phyloP scores from a whole-genome alignment of 2,113 vertebrate species.

The Ceyx margarethae region DNA sequence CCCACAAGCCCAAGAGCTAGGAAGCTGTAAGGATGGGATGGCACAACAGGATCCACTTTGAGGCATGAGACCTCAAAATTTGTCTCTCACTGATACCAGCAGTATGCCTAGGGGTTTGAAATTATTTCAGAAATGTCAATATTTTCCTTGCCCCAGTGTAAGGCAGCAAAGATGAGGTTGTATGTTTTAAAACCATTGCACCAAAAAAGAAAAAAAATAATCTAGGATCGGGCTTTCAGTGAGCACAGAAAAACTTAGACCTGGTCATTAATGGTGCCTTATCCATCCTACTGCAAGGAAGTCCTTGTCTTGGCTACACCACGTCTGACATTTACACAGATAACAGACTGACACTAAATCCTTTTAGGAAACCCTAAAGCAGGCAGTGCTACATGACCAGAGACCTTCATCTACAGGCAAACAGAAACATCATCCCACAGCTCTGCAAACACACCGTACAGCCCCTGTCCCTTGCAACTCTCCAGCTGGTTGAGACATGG shows the following conservation, averaged over 20 bases:
- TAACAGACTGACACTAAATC: not conserved
- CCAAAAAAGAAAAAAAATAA: not conserved
- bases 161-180: not conserved
- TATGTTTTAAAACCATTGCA: not conserved
- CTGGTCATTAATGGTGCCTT: not conserved
- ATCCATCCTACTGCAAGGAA: not conserved
- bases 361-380: not conserved
- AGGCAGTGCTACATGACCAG: not conserved
- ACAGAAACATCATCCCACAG: not conserved
- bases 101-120: not conserved
- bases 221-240: not conserved
- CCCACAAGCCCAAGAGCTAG: not conserved
- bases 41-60: not conserved
- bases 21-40: not conserved
- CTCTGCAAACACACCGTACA: rapidly evolving
- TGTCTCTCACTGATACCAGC: not conserved
- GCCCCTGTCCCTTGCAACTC: not conserved
- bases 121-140: not conserved
- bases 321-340: not conserved
- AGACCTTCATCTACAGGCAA: not conserved
- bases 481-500: not conserved
- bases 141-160: not conserved
- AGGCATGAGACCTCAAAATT: not conserved
- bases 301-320: not conserved
- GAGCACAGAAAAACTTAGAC: not conserved